These are phyloP conservation scores for Homarus americanus DNA, from an alignment of 1,140 invertebrate genomes.

Conservation along the genomic window DNA sequence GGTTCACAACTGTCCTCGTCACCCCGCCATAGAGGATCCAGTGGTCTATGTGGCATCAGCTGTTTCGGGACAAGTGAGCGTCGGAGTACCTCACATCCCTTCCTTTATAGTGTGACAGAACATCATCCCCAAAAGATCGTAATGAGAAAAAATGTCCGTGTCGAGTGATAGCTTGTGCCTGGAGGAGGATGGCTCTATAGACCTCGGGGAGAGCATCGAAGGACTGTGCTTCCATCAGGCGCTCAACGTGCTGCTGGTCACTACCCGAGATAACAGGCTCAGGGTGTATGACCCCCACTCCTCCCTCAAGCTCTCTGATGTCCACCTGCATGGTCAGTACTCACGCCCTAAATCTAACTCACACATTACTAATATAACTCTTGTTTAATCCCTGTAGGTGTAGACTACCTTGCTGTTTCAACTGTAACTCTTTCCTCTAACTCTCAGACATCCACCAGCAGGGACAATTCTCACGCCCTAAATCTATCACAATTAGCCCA, in stretches of 20 bases:
- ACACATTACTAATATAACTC: too few relatives aligned
- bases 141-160: conserved; percentile 66
- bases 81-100: conserved; percentile 1
- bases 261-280: conserved; percentile 36
- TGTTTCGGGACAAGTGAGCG: conserved; percentile 42
- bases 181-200: conserved; percentile 59
- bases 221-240: conserved; percentile 66
- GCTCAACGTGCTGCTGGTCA: conserved; percentile 64
- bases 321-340: conserved; percentile 58
- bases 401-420: too few relatives aligned
- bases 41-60: conserved; percentile 21
- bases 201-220: conserved; percentile 63
- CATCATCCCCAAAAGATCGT: conserved; percentile 15
- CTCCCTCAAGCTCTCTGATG: conserved; percentile 66
- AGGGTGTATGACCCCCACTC: conserved; percentile 67
- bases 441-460: too few relatives aligned
- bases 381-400: too few relatives aligned
- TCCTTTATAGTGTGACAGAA: conserved; percentile 49
- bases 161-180: conserved; percentile 35
- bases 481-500: too few relatives aligned
- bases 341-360: too few relatives aligned
- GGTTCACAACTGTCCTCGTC: background rate
- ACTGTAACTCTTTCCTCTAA: too few relatives aligned
- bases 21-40: background rate
- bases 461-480: too few relatives aligned